phyloP scores from a whole-genome alignment of 2,113 vertebrate genomes.

The Trematocara macrostoma region DNA sequence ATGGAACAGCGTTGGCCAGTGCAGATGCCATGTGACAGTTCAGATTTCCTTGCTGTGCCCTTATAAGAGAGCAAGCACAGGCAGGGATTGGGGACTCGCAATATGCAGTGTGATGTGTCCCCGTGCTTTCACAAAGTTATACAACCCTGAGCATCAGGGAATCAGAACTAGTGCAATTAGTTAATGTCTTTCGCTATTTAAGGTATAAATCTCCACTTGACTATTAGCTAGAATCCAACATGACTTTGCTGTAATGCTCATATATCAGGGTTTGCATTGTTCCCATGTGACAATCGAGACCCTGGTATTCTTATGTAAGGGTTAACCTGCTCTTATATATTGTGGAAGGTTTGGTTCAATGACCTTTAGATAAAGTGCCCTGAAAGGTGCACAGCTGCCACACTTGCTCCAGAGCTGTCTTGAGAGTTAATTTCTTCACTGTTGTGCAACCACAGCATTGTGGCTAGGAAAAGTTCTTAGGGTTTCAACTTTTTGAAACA shows the following conservation, averaged over 20 bases:
- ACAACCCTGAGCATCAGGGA: slow-evolving; percentile 23
- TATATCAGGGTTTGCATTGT: neutral
- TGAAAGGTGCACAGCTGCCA: neutral
- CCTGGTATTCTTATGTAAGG: neutral
- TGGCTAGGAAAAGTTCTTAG: neutral
- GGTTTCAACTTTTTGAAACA: neutral
- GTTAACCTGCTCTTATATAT: neutral
- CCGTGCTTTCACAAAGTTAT: slow-evolving; percentile 44
- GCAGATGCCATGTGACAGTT: slow-evolving; percentile 52
- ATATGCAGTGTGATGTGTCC: slow-evolving; percentile 34
- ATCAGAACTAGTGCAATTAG: neutral
- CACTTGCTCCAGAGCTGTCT: neutral
- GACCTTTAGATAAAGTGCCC: neutral
- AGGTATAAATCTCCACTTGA: neutral
- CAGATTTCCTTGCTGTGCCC: slow-evolving; percentile 10
- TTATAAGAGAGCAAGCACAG: neutral
- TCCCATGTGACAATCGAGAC: neutral
- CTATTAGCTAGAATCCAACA: neutral
- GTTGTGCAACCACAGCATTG: neutral
- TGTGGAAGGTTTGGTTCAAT: neutral
- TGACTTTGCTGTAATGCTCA: neutral
- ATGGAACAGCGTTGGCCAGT: neutral
- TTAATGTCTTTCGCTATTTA: neutral
- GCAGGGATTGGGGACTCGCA: neutral
- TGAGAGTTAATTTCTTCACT: neutral